phyloP scores from a whole-genome alignment of 2,888 invertebrate species.

The Sphinx pinastri region DNA sequence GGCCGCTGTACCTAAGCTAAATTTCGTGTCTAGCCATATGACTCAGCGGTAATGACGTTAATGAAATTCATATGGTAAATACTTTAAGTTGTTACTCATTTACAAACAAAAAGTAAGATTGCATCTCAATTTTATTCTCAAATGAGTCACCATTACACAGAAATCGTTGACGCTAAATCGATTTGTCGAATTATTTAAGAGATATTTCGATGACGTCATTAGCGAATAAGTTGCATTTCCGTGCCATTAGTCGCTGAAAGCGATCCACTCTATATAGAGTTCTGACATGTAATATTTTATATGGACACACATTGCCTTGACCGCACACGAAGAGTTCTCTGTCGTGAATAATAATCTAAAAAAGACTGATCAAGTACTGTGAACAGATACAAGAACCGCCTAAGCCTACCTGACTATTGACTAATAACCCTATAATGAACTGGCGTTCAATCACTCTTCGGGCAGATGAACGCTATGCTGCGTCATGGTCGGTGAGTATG shows the following conservation, averaged over 20 bases:
- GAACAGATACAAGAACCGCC: no score
- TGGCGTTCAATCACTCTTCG: no score
- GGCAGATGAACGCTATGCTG: no score
- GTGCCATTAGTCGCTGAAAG: background rate
- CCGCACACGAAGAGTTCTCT: no score
- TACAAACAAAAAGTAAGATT: constrained; percentile 7
- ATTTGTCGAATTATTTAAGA: background rate
- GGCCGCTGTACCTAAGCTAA: constrained; percentile 33
- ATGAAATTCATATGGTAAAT: constrained; percentile 28
- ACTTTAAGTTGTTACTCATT: constrained; percentile 13
- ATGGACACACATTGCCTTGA: no score
- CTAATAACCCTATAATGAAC: no score
- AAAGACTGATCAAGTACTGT: no score
- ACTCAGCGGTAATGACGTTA: constrained; percentile 32
- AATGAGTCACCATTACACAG: constrained; percentile 8
- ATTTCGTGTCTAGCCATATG: constrained; percentile 31
- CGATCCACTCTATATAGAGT: background rate
- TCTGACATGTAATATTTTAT: background rate
- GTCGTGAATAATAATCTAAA: no score
- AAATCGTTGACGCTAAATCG: background rate
- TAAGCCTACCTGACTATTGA: no score
- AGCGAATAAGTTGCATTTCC: no score
- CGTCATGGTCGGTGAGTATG: no score
- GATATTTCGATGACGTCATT: background rate
- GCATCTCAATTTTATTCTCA: constrained; percentile 1